Conservation (phyloP, 92 coral and sea anemone genomes). For the Porites rus region DNA sequence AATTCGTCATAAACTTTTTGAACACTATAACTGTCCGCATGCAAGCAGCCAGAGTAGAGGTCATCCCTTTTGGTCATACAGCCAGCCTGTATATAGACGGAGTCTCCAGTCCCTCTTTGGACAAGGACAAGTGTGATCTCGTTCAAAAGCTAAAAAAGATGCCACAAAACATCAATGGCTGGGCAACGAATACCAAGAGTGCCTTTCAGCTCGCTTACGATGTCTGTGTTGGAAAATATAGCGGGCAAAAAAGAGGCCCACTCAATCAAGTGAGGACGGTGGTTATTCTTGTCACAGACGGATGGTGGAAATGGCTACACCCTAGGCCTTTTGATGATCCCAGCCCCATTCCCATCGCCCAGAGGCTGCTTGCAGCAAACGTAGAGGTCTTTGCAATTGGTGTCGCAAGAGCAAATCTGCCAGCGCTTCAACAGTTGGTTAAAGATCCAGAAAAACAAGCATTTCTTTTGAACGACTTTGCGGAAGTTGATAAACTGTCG, state of each 20-base stretch:
- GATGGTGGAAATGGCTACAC: constrained; percentile 75
- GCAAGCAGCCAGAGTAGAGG: constrained; percentile 77
- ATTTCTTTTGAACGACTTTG: constrained; percentile 61
- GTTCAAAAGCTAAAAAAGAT: constrained; percentile 60
- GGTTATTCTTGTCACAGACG: constrained; percentile 77
- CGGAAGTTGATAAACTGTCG: constrained; percentile 69
- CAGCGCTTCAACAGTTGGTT: background rate
- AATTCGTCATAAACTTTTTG: constrained; percentile 70
- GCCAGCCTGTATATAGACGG: constrained; percentile 64
- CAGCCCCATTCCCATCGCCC: constrained; percentile 53
- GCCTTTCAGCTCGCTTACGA: constrained; percentile 64
- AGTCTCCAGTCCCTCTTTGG: constrained; percentile 49
- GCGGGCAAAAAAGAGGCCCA: constrained; percentile 44
- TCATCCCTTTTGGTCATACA: constrained; percentile 65
- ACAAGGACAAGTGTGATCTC: constrained; percentile 76
- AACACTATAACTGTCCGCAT: constrained; percentile 66
- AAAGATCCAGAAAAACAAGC: constrained; percentile 41
- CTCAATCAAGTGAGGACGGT: constrained; percentile 55
- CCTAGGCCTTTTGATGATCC: constrained; percentile 24
- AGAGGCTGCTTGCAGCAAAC: constrained; percentile 12
- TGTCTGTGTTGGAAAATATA: constrained; percentile 45
- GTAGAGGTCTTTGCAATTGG: constrained; percentile 81
- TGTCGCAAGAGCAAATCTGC: constrained; percentile 57
- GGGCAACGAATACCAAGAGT: constrained; percentile 57
- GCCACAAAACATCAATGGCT: too few relatives aligned